Base-by-base conservation (phyloP, 2,888 invertebrate genomes). In the Palloptera scutellata region DNA sequence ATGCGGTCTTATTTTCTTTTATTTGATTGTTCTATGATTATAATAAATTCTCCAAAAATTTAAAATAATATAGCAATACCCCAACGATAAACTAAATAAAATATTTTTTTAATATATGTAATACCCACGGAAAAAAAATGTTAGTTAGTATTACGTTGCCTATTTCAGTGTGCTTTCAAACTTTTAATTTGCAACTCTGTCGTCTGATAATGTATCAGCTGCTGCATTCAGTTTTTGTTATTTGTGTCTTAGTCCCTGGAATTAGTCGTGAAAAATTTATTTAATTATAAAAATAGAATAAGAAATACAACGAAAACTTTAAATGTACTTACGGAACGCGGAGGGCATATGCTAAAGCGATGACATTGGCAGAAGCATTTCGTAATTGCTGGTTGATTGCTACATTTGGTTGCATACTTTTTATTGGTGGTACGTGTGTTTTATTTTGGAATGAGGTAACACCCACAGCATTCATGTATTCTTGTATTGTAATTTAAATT, bases 391-490 rank as follows among this genome's bases (percentile, higher is more conserved):
- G 93, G 93, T 79, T 92, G 5, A 91, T 91, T 48, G 90, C 91
- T 59, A 80, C 90, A 19, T 88, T 93, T 70, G 93, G 93, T 62
- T 81, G 89, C 48, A 78, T 89, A 63, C 85, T 93, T 55, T 90
- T 92, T 79, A 82, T 87, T 41, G 88, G 88, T 48, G 93, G 93
- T 43, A 88, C 89, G 73, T 90, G 88, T 78, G 87, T 95, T 20
- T 86, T 95, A 61, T 88, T 92, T 79, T 95, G 93, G 93, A 94
- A 95, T 82, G 96, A 96, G 89, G 94, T 93, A 86, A 75, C 41
- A 1, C 1, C 19, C 5, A n/a, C n/a, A n/a, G 10, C 17, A 30
- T 12, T 30, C 30, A 51, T 45, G 1, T 8, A 12, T 53, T 40
- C 15, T 40, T 61, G 30, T n/a, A n/a, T n/a, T n/a, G n/a, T n/a